Evolutionary conservation across 2,888 invertebrate genomes (phyloP).

Genomic region (Minunthozetes semirufus): DNA sequence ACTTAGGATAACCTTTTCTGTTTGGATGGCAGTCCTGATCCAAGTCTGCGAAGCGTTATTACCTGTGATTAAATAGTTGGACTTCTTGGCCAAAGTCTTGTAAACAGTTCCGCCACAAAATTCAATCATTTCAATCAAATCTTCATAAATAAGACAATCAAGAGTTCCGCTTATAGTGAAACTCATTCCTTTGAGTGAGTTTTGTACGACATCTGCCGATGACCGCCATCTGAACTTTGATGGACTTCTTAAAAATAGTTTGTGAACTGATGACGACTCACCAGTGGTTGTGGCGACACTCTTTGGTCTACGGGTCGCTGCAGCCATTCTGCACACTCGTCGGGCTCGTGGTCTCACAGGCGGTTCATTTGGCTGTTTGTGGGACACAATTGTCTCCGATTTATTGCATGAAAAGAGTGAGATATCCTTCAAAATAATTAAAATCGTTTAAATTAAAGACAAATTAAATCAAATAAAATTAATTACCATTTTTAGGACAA

Average conservation of each 20-base stretch:
- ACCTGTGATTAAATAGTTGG: background rate
- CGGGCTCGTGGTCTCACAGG: too few relatives aligned
- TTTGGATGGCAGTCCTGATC: background rate
- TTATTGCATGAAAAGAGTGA: too few relatives aligned
- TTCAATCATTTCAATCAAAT: background rate
- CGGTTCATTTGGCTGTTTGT: too few relatives aligned
- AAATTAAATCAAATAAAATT: too few relatives aligned
- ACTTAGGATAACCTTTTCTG: background rate
- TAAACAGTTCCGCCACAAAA: background rate
- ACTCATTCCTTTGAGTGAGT: background rate
- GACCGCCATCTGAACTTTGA: background rate
- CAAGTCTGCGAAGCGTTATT: background rate
- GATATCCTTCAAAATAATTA: too few relatives aligned
- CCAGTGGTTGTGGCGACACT: too few relatives aligned
- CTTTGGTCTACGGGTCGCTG: too few relatives aligned
- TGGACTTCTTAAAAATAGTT: background rate
- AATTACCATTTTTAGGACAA: too few relatives aligned
- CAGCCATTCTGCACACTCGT: too few relatives aligned
- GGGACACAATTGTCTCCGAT: too few relatives aligned
- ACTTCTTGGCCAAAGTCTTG: background rate
- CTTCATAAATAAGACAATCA: background rate
- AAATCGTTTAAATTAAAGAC: too few relatives aligned
- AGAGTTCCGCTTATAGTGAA: background rate
- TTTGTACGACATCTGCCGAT: background rate
- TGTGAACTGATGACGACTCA: too few relatives aligned